Conservation (phyloP, 1,140 invertebrate genomes). For the Cydia pomonella region DNA sequence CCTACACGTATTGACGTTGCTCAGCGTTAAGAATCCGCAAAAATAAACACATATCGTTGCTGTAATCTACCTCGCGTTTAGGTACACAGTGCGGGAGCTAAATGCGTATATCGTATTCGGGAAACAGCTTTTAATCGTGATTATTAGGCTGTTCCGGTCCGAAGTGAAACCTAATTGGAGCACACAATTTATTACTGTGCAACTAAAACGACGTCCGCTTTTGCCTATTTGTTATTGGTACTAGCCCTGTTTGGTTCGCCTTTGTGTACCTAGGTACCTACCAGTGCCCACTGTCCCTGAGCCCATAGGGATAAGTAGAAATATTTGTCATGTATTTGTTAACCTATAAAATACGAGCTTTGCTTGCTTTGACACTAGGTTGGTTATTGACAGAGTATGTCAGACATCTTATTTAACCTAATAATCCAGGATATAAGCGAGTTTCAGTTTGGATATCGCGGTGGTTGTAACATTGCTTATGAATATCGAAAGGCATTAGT, state of each 20-base stretch:
- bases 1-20: no score
- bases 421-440: no score
- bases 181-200: not conserved
- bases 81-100: not conserved
- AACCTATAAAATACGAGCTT: no score
- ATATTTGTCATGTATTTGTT: no score
- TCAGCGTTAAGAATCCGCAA: not conserved
- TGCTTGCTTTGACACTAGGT: no score
- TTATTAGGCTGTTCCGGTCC: constrained; percentile 5
- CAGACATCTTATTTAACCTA: no score
- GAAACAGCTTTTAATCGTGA: constrained; percentile 2
- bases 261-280: not conserved
- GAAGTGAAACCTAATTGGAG: constrained; percentile 1
- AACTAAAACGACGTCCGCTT: not conserved
- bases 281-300: no score
- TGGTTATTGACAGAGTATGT: no score
- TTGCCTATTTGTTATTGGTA: not conserved
- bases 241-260: not conserved
- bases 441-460: no score
- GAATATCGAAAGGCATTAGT: no score
- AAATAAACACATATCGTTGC: not conserved
- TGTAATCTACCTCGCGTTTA: not conserved
- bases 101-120: constrained; percentile 13
- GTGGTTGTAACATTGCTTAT: no score
- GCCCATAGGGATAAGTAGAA: no score